Conservation (phyloP, 1,140 invertebrate genomes). For the Drosophila bocki region DNA sequence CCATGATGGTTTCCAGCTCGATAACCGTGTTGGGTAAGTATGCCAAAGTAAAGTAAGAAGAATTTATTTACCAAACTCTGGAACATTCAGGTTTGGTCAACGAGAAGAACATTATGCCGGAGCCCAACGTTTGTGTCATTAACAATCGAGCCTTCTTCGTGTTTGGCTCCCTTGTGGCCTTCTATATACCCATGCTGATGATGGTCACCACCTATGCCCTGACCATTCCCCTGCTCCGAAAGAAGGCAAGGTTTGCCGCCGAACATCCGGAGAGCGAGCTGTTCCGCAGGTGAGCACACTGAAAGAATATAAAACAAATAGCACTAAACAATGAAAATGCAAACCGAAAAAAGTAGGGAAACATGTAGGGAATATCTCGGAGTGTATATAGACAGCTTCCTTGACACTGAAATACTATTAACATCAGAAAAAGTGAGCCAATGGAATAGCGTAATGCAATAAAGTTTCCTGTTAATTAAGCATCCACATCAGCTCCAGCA, state of each 20-base stretch:
- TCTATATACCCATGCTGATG: constrained; percentile 97
- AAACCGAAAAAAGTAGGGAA: background rate
- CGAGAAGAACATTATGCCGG: constrained; percentile 91
- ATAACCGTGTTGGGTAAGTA: constrained; percentile 93
- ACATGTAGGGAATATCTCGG: background rate
- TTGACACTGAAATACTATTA: constrained; percentile 5
- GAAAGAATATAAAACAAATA: background rate
- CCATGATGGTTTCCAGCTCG: constrained; percentile 94
- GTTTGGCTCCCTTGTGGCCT: constrained; percentile 94
- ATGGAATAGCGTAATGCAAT: background rate
- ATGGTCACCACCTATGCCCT: constrained; percentile 95
- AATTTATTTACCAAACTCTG: background rate
- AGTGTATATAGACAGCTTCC: background rate
- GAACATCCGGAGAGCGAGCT: constrained; percentile 87
- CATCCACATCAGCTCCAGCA: background rate
- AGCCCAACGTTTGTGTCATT: constrained; percentile 91
- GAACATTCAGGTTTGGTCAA: constrained; percentile 88
- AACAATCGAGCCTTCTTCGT: constrained; percentile 95
- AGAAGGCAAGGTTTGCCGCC: constrained; percentile 89
- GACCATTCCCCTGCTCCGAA: constrained; percentile 93
- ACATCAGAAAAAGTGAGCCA: background rate
- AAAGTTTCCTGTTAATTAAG: constrained; percentile 4
- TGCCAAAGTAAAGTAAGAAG: too few relatives aligned
- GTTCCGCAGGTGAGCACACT: constrained; percentile 85
- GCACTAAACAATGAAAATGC: background rate